Percentiles rank a stretch among this genome's conserved stretches.
Evolutionary conservation across 2,113 vertebrate genomes (phyloP).

Genomic region (Odobenus rosmarus): DNA sequence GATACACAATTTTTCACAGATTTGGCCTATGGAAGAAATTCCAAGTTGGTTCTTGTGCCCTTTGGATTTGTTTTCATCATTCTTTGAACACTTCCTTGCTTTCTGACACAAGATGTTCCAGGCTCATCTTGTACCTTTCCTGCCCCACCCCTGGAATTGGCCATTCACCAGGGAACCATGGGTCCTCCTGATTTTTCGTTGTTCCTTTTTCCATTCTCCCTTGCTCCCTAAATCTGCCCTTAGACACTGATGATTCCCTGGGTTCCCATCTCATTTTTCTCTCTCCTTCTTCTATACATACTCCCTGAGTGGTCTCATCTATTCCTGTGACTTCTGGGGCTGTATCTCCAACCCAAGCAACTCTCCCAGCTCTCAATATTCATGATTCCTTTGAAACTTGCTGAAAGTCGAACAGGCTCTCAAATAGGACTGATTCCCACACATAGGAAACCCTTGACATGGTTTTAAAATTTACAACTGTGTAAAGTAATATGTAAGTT

Average conservation of each 20-base stretch:
- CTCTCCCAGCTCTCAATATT: background rate
- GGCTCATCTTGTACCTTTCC: background rate
- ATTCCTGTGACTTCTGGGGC: background rate
- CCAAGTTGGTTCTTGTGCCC: background rate
- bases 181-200: background rate
- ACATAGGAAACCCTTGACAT: background rate
- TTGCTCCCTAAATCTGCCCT: background rate
- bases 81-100: constrained; percentile 4
- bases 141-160: background rate
- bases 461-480: background rate
- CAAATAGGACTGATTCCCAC: background rate
- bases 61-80: background rate
- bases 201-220: background rate
- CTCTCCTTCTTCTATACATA: background rate
- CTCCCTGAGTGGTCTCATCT: background rate
- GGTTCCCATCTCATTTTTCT: background rate
- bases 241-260: background rate
- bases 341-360: background rate
- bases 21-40: background rate
- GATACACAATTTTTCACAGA: background rate
- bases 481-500: background rate
- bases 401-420: constrained; percentile 16
- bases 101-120: background rate
- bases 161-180: background rate
- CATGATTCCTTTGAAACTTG: constrained; percentile 33